Conservation (phyloP, 2,888 invertebrate genomes). For the Notodonta ziczac region DNA sequence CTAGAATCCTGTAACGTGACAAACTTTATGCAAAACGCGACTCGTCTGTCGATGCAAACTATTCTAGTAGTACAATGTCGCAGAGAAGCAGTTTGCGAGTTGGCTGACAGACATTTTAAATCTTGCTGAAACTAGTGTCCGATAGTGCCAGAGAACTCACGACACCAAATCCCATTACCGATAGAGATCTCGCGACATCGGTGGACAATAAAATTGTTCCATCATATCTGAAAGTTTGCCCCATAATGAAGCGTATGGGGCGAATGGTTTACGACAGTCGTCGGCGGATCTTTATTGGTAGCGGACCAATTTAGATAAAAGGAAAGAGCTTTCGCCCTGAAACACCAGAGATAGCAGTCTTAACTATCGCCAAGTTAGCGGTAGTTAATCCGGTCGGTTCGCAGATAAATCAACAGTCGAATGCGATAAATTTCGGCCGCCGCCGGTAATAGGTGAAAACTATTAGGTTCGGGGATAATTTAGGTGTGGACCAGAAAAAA, state of each 20-base stretch:
- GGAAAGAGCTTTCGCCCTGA: conserved; percentile 82
- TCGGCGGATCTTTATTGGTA: conserved; percentile 83
- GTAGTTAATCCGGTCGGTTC: conserved; percentile 80
- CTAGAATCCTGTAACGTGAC: conserved; percentile 32
- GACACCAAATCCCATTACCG: conserved; percentile 78
- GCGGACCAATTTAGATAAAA: conserved; percentile 85
- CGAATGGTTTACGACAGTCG: conserved; percentile 83
- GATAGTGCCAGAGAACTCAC: conserved; percentile 34
- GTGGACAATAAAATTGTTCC: conserved; percentile 83
- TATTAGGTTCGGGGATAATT: conserved; percentile 77
- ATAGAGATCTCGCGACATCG: conserved; percentile 83
- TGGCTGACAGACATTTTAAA: conserved; percentile 51
- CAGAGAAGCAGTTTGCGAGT: conserved; percentile 50
- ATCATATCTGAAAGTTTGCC: conserved; percentile 84
- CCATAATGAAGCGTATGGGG: conserved; percentile 85
- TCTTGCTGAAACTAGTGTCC: conserved; percentile 48
- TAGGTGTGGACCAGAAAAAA: conserved; percentile 68
- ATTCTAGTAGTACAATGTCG: conserved; percentile 35
- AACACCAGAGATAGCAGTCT: conserved; percentile 83
- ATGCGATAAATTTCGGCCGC: conserved; percentile 78
- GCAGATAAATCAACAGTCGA: conserved; percentile 82
- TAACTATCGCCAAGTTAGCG: conserved; percentile 85
- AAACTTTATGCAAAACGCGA: conserved; percentile 47
- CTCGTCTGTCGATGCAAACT: conserved; percentile 28
- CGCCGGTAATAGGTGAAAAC: conserved; percentile 83